These are phyloP conservation scores for Allygus modestus DNA, from an alignment of 2,888 invertebrate genomes.

Conservation along the genomic window DNA sequence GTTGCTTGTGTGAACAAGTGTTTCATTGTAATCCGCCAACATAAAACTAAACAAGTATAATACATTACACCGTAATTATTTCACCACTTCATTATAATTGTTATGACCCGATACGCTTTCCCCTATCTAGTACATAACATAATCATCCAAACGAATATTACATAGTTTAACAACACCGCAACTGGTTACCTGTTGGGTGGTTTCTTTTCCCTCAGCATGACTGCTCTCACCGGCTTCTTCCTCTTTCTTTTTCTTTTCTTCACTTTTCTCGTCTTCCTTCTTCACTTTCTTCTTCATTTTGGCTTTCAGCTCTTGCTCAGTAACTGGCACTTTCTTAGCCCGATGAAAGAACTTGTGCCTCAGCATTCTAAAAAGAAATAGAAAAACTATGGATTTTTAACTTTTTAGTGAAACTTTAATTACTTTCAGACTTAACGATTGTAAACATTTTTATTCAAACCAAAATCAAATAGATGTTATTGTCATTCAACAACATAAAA, in stretches of 20 bases:
- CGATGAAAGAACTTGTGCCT: constrained; percentile 97
- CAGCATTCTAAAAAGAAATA: constrained; percentile 80
- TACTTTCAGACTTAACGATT: neutral
- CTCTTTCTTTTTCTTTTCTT: constrained; percentile 74
- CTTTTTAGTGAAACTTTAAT: neutral
- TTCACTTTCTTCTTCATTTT: constrained; percentile 76
- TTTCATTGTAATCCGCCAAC: too few species aligned
- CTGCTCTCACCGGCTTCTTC: constrained; percentile 77
- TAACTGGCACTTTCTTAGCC: constrained; percentile 89
- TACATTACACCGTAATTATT: too few species aligned
- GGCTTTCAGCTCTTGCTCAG: constrained; percentile 80
- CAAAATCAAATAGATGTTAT: too few species aligned
- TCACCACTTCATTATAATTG: too few species aligned
- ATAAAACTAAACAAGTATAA: too few species aligned
- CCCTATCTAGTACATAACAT: too few species aligned
- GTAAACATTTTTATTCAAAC: too few species aligned
- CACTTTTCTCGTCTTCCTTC: constrained; percentile 73
- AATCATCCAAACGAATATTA: too few species aligned
- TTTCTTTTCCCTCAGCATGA: constrained; percentile 74
- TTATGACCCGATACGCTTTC: too few species aligned
- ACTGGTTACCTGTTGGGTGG: constrained; percentile 32
- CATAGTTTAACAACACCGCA: too few species aligned
- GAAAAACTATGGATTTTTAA: neutral
- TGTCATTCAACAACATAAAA: too few species aligned
- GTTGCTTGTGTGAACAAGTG: too few species aligned